These are phyloP conservation scores for Corythaeola cristata DNA, from an alignment of 2,113 vertebrate genomes.

Conservation along the genomic window DNA sequence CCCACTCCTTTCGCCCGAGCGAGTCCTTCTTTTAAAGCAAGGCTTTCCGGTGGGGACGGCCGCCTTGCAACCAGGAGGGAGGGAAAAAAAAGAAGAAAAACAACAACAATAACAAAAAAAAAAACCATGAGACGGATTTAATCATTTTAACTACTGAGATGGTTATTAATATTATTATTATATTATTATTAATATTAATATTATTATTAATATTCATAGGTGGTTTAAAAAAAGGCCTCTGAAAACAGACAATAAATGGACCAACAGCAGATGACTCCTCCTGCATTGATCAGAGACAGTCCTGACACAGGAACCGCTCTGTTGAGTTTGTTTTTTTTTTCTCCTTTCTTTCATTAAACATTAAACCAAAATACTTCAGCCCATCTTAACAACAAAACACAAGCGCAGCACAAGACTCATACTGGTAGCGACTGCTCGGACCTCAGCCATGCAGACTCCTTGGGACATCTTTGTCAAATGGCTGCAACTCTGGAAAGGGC, in stretches of 20 bases:
- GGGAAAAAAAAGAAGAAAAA: neutral
- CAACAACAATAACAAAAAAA: neutral
- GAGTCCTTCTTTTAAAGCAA: constrained; percentile 69
- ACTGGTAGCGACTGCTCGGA: neutral
- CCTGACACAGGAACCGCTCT: neutral
- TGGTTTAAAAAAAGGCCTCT: neutral
- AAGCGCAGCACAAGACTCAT: neutral
- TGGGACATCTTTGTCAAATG: neutral
- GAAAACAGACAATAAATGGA: neutral
- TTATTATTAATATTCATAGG: neutral
- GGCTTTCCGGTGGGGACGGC: constrained; percentile 8
- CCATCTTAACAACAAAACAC: neutral
- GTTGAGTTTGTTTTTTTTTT: neutral
- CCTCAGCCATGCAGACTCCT: neutral
- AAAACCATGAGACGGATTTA: neutral
- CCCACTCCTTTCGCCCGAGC: constrained; percentile 66
- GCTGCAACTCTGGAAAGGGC: neutral
- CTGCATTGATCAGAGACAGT: neutral
- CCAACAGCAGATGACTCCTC: neutral
- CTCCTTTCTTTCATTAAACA: neutral
- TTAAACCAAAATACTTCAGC: neutral
- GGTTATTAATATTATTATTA: neutral
- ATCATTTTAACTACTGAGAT: constrained; percentile 35
- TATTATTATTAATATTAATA: neutral
- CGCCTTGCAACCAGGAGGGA: neutral